These are phyloP conservation scores for Pseudomyrmex pallidus DNA, from an alignment of 1,140 invertebrate species.

Conservation along the genomic window DNA sequence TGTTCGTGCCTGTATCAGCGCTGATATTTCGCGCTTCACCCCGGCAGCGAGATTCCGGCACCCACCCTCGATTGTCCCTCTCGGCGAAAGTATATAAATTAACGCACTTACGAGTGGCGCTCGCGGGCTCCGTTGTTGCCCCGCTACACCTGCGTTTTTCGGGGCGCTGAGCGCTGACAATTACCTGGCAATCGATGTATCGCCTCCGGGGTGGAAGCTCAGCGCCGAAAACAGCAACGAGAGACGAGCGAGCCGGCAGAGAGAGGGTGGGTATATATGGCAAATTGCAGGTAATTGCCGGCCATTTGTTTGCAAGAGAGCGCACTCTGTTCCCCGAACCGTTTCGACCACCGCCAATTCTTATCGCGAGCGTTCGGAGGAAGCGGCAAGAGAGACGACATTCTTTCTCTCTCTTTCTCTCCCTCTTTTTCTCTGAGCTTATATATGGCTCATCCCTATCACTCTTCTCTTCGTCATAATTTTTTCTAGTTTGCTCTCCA, in stretches of 20 bases:
- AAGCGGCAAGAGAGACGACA: slow-evolving; percentile 44
- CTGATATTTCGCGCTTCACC: slow-evolving; percentile 53
- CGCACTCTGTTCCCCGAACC: slow-evolving; percentile 68
- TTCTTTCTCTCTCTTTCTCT: slow-evolving; percentile 11
- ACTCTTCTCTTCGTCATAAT: slow-evolving; percentile 65
- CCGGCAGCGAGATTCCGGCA: slow-evolving; percentile 43
- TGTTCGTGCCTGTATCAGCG: slow-evolving; percentile 32
- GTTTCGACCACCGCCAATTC: slow-evolving; percentile 40
- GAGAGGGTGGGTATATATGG: slow-evolving; percentile 66
- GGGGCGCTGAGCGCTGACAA: slow-evolving; percentile 83
- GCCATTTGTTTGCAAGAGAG: slow-evolving; percentile 83
- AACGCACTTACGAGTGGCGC: slow-evolving; percentile 79
- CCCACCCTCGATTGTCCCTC: slow-evolving; percentile 49
- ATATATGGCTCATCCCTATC: slow-evolving; percentile 60
- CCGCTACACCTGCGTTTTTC: slow-evolving; percentile 79
- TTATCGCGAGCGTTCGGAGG: slow-evolving; percentile 31
- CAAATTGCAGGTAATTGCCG: slow-evolving; percentile 84
- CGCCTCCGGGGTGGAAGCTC: slow-evolving; percentile 77
- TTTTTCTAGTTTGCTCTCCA: slow-evolving; percentile 67
- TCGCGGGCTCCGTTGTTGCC: slow-evolving; percentile 73
- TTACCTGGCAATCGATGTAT: slow-evolving; percentile 84
- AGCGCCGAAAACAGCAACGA: slow-evolving; percentile 76
- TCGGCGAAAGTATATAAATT: slow-evolving; percentile 77
- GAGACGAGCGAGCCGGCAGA: slow-evolving; percentile 71
- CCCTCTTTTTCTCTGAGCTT: too few relatives aligned